Base-by-base conservation (phyloP, 1,140 invertebrate species). In the Gryon sp. region DNA sequence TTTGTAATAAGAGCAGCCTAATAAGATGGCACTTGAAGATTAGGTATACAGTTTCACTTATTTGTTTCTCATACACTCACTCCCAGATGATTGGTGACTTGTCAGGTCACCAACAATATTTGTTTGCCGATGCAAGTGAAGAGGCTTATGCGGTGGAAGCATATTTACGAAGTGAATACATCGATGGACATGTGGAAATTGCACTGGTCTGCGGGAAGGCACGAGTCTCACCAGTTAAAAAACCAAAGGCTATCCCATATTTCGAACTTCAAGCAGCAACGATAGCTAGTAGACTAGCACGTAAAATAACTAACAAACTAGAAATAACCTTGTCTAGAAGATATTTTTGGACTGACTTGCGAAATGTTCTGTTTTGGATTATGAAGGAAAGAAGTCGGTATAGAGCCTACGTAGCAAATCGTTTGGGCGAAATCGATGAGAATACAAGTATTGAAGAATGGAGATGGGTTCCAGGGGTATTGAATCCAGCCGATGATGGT, bases 231-330 rank as follows among this genome's bases (percentile, higher is more conserved):
- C 26, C 38, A 9, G 4, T 83, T n/a, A n/a, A n/a, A 8, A 81
- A 80, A 52, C 52, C 70, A 1, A 22, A 78, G 0, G 76, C 86
- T 2, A 78, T 88, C 7, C 85, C 86, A 0, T 53, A 84, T 12
- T 20, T 84, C 6, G 86, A 88, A 62, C 53, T 88, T 18, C 83
- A 84, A 63, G 84, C 79, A 0, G 83, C 84, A 1, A 16, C 86
- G 2, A 20, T 89, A 8, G 84, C 60, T 0, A 69, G 63, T 11
- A 24, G 83, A 2, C 46, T 69, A 22, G 5, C 2, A 9, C 18
- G n/a, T n/a, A n/a, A n/a, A n/a, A n/a, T n/a, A n/a, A n/a, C n/a
- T n/a, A n/a, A n/a, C n/a, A n/a, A n/a, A n/a, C n/a, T n/a, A n/a
- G n/a, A n/a, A n/a, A n/a, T n/a, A n/a, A n/a, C n/a, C n/a, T n/a